Evolutionary conservation across 2,888 invertebrate genomes (phyloP).

Genomic region (Chrysomela aeneicollis): DNA sequence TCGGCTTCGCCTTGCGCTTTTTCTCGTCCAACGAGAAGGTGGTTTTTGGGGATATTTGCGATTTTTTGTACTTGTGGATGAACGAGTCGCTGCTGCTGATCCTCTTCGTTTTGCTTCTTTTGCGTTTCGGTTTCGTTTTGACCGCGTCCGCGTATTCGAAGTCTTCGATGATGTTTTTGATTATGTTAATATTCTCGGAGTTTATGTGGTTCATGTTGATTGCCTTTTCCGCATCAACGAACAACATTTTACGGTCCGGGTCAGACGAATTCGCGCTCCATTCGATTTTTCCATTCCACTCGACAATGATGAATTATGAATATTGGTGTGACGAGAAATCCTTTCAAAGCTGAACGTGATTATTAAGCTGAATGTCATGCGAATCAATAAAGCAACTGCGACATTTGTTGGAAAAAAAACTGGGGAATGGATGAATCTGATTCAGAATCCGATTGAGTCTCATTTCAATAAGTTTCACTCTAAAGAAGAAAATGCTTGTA

Average conservation of each 20-base stretch:
- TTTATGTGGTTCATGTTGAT: constrained; percentile 39
- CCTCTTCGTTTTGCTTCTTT: constrained; percentile 38
- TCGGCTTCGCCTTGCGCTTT: constrained; percentile 42
- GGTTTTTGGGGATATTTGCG: constrained; percentile 51
- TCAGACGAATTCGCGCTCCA: background rate
- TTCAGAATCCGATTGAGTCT: too few species aligned
- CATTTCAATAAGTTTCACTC: too few species aligned
- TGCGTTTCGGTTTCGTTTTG: constrained; percentile 32
- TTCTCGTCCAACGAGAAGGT: constrained; percentile 46
- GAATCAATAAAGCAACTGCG: background rate
- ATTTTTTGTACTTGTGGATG: constrained; percentile 49
- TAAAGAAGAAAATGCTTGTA: too few species aligned
- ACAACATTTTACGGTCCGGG: constrained; percentile 29
- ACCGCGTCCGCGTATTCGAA: constrained; percentile 47
- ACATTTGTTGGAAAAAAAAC: too few species aligned
- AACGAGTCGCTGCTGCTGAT: constrained; percentile 52
- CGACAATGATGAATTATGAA: background rate
- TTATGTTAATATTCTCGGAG: constrained; percentile 56
- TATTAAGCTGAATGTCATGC: background rate
- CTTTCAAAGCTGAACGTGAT: background rate
- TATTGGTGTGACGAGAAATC: background rate
- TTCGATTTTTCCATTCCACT: constrained; percentile 6
- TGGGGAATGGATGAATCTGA: too few species aligned
- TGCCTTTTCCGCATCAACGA: constrained; percentile 39
- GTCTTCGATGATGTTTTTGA: constrained; percentile 57